Percentiles rank a stretch among this genome's conserved stretches.
phyloP scores from a whole-genome alignment of 2,797 vertebrate genomes.

The Molossus molossus region DNA sequence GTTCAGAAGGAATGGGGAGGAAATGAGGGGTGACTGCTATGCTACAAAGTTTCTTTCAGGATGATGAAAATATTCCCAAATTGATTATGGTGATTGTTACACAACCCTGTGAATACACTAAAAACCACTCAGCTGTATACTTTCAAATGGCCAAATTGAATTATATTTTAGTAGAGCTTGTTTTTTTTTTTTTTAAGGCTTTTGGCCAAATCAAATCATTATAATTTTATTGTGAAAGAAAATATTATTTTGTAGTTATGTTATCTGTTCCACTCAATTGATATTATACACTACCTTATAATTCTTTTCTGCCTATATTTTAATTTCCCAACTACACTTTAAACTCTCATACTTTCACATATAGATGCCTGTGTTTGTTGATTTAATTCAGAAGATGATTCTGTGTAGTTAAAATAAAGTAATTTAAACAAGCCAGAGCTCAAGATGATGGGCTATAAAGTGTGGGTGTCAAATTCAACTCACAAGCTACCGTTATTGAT shows the following conservation, averaged over 20 bases:
- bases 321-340: conserved; percentile 19
- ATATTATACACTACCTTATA: background rate
- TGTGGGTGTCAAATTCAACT: background rate
- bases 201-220: background rate
- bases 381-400: conserved; percentile 58
- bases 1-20: background rate
- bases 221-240: conserved; percentile 53
- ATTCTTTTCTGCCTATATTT: conserved; percentile 61
- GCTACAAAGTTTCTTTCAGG: background rate
- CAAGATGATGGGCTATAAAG: background rate
- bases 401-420: conserved; percentile 27
- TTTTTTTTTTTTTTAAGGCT: conserved; percentile 1
- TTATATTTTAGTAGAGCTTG: background rate
- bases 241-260: conserved; percentile 55
- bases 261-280: conserved; percentile 24
- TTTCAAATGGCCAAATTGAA: background rate
- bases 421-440: conserved; percentile 13
- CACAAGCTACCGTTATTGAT: background rate
- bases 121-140: background rate
- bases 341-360: conserved; percentile 26
- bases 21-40: background rate
- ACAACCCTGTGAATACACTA: background rate
- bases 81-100: background rate
- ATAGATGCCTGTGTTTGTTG: background rate
- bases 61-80: conserved; percentile 35